Conservation (phyloP, 2,888 invertebrate species). For the Gandaritis pyraliata region DNA sequence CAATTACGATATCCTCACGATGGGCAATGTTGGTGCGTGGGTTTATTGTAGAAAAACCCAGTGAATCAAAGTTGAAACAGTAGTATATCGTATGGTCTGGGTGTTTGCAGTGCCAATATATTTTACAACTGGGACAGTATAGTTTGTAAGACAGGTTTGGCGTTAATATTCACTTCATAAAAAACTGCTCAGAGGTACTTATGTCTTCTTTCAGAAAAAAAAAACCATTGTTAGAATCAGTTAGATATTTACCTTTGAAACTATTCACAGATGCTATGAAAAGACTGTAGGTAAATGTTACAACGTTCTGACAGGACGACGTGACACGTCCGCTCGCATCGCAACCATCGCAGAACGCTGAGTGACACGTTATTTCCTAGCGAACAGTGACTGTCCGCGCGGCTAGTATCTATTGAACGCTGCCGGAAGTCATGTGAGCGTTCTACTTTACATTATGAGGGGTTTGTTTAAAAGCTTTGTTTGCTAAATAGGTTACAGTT, state of each 20-base stretch:
- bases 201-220: no score
- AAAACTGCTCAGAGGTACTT: no score
- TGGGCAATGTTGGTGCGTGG: slow-evolving; percentile 39
- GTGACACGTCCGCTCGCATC: slow-evolving; percentile 60
- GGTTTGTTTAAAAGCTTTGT: slow-evolving; percentile 37
- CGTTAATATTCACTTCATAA: no score
- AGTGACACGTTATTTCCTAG: slow-evolving; percentile 77
- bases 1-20: slow-evolving; percentile 70
- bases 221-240: no score
- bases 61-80: slow-evolving; percentile 8
- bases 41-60: slow-evolving; percentile 23
- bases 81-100: no score
- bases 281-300: slow-evolving; percentile 12
- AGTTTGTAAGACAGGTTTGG: no score
- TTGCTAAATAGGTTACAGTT: slow-evolving; percentile 29
- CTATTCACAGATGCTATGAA: slow-evolving; percentile 18
- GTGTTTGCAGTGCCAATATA: no score
- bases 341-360: slow-evolving; percentile 57
- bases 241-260: background rate
- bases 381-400: slow-evolving; percentile 33
- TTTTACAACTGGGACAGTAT: no score
- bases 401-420: slow-evolving; percentile 47
- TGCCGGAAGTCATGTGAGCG: slow-evolving; percentile 55
- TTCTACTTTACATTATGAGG: slow-evolving; percentile 52
- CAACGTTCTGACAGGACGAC: slow-evolving; percentile 36